Evolutionary conservation across 2,113 vertebrate genomes (phyloP).

Genomic region (Anhinga rufa): DNA sequence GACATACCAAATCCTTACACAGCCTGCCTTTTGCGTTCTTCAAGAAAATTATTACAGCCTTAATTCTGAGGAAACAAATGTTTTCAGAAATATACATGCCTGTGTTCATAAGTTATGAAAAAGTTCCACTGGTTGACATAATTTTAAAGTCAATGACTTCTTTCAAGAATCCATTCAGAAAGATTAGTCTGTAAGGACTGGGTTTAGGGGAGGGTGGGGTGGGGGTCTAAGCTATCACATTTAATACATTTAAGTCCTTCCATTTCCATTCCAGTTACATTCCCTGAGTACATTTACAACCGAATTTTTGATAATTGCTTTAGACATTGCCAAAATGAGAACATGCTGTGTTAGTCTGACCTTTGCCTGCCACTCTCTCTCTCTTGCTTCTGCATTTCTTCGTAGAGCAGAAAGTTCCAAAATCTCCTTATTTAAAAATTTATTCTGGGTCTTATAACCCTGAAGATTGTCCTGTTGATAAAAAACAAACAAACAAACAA

Average conservation of each 20-base stretch:
- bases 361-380: constrained; percentile 88
- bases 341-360: constrained; percentile 60
- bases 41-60: background rate
- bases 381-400: constrained; percentile 87
- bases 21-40: background rate
- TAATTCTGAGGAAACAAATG: background rate
- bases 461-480: constrained; percentile 87
- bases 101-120: background rate
- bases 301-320: background rate
- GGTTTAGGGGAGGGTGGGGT: too few species aligned
- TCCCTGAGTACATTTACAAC: background rate
- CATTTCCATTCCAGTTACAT: background rate
- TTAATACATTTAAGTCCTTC: background rate
- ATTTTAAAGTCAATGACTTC: background rate
- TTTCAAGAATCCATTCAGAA: background rate
- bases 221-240: background rate
- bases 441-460: constrained; percentile 96
- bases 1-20: background rate
- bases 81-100: background rate
- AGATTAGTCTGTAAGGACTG: background rate
- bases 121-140: accelerated
- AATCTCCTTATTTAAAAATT: constrained; percentile 98
- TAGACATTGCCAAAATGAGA: background rate
- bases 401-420: constrained; percentile 90
- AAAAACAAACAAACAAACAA: background rate